phyloP scores from a whole-genome alignment of 53 echinoderm and acorn worm species.

The Henricia sp. region DNA sequence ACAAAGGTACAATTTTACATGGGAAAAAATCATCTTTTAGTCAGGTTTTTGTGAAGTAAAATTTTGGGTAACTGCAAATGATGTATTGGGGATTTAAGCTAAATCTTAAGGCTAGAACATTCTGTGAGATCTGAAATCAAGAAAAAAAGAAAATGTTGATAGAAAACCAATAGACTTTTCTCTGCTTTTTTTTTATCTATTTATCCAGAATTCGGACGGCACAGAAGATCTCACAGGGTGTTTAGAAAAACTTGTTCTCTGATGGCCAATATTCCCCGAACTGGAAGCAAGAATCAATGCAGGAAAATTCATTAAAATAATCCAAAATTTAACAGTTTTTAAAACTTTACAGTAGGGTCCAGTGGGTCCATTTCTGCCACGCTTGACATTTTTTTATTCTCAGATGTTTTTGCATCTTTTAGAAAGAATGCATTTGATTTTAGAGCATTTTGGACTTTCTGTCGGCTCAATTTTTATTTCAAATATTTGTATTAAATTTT shows the following conservation, averaged over 20 bases:
- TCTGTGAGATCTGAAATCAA: neutral
- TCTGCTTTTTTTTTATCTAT: conserved; percentile 7
- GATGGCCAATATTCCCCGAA: conserved; percentile 23
- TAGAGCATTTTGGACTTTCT: neutral
- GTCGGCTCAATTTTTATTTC: no score
- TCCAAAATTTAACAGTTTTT: neutral
- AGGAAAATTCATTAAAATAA: neutral
- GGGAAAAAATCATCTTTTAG: no score
- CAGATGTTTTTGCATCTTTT: no score
- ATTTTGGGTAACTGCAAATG: no score
- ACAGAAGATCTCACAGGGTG: conserved; percentile 74
- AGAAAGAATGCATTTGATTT: neutral
- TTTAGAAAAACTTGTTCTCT: conserved; percentile 79
- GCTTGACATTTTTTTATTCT: no score
- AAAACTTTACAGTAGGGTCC: neutral
- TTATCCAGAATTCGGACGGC: conserved; percentile 62
- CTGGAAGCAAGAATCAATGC: neutral
- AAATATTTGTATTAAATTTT: no score
- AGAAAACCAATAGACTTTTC: conserved; percentile 19
- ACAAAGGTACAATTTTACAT: no score
- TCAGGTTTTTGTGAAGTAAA: no score
- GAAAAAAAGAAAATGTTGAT: neutral
- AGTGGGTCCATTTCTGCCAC: no score
- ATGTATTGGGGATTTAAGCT: no score
- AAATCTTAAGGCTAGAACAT: no score